Evolutionary conservation across 1,140 invertebrate species (phyloP).

Genomic region (Bombus breviceps): DNA sequence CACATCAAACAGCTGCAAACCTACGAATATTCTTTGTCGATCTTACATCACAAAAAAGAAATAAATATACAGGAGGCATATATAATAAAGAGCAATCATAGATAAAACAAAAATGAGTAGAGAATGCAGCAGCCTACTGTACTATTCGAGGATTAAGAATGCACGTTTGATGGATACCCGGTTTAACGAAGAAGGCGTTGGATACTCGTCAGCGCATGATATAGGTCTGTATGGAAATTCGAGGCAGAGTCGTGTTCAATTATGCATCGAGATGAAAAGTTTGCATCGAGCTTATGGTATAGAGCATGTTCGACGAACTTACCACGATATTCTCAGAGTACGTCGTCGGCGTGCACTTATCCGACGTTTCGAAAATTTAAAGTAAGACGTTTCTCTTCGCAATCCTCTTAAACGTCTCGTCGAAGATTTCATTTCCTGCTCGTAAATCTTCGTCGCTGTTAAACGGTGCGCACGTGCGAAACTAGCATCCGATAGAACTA

Average conservation of each 20-base stretch:
- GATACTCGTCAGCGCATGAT: not conserved
- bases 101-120: not conserved
- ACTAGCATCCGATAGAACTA: not conserved
- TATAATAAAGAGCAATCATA: not conserved
- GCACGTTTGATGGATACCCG: not conserved
- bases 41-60: too few relatives aligned
- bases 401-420: not conserved
- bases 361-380: not conserved
- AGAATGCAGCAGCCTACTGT: not conserved
- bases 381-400: not conserved
- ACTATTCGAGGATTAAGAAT: not conserved
- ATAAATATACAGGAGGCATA: not conserved
- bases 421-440: not conserved
- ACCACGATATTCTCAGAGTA: not conserved
- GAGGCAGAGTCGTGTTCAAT: not conserved
- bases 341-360: not conserved
- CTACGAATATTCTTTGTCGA: too few relatives aligned
- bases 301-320: not conserved
- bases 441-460: constrained; percentile 1
- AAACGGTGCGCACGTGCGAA: not conserved
- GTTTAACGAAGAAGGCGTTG: not conserved
- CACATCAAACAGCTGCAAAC: too few relatives aligned
- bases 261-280: not conserved
- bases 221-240: not conserved
- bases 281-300: not conserved